A percentile compares a stretch with the other conserved stretches of the same genome.
These are phyloP conservation scores for Eudyptes chrysolophus DNA, from an alignment of 2,113 vertebrate species.

Conservation along the genomic window DNA sequence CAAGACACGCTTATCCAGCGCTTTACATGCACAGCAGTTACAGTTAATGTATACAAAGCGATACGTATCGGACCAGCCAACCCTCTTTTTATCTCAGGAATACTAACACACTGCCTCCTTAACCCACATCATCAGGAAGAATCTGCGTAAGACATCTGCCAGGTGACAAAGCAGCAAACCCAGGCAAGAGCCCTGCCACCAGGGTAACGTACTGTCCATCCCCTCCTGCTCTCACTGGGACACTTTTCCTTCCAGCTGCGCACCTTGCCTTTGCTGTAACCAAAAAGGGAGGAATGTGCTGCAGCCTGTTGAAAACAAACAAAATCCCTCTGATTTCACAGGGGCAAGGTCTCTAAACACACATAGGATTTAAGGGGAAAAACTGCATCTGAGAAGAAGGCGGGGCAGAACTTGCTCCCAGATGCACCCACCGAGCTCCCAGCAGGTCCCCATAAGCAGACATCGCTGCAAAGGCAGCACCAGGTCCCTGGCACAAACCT, in stretches of 20 bases:
- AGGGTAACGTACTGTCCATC: not conserved
- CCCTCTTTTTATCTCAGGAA: not conserved
- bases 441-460: not conserved
- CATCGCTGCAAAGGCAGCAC: rapidly evolving
- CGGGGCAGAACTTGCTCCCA: not conserved
- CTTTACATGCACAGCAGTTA: not conserved
- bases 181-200: not conserved
- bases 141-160: not conserved
- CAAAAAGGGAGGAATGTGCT: not conserved
- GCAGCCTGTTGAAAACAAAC: not conserved
- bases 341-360: not conserved
- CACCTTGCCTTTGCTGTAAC: not conserved
- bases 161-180: not conserved
- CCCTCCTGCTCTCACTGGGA: not conserved
- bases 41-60: not conserved
- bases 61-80: not conserved
- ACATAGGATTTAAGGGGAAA: not conserved
- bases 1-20: not conserved
- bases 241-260: not conserved
- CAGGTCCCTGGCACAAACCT: not conserved
- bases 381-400: not conserved
- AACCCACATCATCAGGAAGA: not conserved
- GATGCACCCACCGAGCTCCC: not conserved
- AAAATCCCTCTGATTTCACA: not conserved
- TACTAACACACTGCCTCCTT: not conserved